A percentile compares a stretch with the other conserved stretches of the same genome.
Evolutionary conservation across 2,888 invertebrate genomes (phyloP).

Genomic region (Cancer borealis): DNA sequence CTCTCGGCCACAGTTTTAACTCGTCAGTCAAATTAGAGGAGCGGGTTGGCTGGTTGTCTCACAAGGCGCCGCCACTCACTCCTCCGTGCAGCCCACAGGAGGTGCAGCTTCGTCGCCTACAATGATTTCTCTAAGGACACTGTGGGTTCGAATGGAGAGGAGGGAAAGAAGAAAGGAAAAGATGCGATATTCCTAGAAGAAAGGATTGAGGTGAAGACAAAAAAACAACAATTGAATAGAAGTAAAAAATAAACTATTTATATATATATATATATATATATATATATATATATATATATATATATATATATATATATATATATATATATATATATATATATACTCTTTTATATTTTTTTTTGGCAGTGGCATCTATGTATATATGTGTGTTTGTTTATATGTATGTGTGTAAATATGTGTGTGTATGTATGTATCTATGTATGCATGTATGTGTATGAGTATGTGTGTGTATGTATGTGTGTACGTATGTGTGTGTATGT

Average conservation of each 20-base stretch:
- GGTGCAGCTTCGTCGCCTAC: constrained; percentile 15
- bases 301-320: too few species aligned
- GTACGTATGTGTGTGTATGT: constrained; percentile 50
- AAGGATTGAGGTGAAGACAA: background rate
- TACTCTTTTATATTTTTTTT: too few species aligned
- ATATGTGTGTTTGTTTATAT: constrained; percentile 28
- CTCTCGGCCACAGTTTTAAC: constrained; percentile 62
- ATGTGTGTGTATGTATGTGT: background rate
- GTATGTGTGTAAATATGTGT: too few species aligned
- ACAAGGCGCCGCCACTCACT: constrained; percentile 50
- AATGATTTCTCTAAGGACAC: constrained; percentile 41
- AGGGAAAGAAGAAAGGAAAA: too few species aligned
- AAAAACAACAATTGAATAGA: background rate
- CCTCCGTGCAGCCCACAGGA: constrained; percentile 4
- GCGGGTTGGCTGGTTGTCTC: constrained; percentile 63
- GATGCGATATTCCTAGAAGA: background rate
- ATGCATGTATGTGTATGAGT: too few species aligned
- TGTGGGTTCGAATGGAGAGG: background rate
- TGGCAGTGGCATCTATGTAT: too few species aligned
- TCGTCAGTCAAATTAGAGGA: constrained; percentile 62
- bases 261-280: background rate
- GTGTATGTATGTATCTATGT: too few species aligned
- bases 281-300: constrained; percentile 29
- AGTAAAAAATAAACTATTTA: too few species aligned
- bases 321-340: too few species aligned